A percentile compares a stretch with the other conserved stretches of the same genome.
Evolutionary conservation across 2,797 vertebrate species (phyloP).

Genomic region (Astyanax mexicanus): DNA sequence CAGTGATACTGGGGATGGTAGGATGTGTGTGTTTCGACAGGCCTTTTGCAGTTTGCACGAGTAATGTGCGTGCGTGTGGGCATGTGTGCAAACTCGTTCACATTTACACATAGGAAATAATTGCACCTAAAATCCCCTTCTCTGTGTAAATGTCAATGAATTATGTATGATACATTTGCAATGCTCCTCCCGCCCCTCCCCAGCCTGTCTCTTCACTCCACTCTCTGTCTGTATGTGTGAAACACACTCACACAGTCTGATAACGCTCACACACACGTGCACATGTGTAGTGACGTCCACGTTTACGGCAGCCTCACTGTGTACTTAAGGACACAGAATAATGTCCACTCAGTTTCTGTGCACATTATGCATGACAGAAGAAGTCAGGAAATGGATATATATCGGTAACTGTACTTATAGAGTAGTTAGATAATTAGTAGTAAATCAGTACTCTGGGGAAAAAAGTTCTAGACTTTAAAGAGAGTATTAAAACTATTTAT

Average conservation of each 20-base stretch:
- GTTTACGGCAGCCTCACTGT: not conserved
- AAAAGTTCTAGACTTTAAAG: no score
- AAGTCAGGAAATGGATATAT: not conserved
- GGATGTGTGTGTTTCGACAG: not conserved
- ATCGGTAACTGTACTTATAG: no score
- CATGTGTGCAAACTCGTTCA: constrained; percentile 6
- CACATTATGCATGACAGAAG: not conserved
- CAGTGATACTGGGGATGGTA: not conserved
- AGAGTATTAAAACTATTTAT: no score
- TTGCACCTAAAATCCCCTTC: not conserved
- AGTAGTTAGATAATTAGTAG: no score
- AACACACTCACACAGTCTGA: constrained; percentile 11
- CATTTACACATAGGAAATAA: constrained; percentile 17
- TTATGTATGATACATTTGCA: constrained; percentile 15
- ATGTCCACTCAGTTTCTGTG: no score
- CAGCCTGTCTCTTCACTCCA: not conserved
- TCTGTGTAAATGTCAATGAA: constrained; percentile 7
- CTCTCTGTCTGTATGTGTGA: constrained; percentile 6
- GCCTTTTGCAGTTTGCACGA: not conserved
- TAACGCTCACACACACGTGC: constrained; percentile 6
- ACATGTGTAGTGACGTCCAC: not conserved
- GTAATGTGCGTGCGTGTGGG: constrained; percentile 19
- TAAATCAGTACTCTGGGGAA: no score
- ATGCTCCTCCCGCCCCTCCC: not conserved
- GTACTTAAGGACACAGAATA: not conserved